Percentiles rank a stretch among this genome's conserved stretches.
Evolutionary conservation across 23 tunicate species (phyloP).

Genomic region (Halocynthia aurantium): DNA sequence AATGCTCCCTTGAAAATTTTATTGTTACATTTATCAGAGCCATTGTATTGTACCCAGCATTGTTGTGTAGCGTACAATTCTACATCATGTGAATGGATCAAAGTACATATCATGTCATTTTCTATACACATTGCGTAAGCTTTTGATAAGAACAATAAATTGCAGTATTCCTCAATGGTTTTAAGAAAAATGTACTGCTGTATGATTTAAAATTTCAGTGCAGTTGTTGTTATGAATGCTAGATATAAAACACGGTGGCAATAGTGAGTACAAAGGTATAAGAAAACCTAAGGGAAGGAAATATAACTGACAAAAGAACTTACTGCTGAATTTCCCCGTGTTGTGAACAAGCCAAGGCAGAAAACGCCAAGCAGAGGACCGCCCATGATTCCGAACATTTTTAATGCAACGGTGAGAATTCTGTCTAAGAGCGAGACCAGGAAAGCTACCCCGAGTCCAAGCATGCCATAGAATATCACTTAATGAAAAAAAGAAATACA

Average conservation of each 20-base stretch:
- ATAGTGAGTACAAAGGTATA: too few relatives aligned
- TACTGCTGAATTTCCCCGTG: constrained; percentile 49
- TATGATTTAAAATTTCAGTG: too few relatives aligned
- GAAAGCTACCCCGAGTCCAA: constrained; percentile 61
- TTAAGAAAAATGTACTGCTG: too few relatives aligned
- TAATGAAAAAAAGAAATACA: background rate
- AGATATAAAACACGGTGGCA: too few relatives aligned
- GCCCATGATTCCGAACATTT: constrained; percentile 63
- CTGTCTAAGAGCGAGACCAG: constrained; percentile 37
- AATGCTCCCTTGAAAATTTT: constrained; percentile 40
- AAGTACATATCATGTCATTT: too few relatives aligned
- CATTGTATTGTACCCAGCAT: background rate
- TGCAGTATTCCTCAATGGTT: too few relatives aligned
- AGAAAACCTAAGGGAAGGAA: background rate
- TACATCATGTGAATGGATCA: background rate
- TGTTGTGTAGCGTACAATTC: background rate
- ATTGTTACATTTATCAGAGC: background rate
- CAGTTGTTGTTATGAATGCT: too few relatives aligned
- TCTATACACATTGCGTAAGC: too few relatives aligned
- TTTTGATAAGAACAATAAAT: too few relatives aligned
- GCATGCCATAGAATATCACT: constrained; percentile 51
- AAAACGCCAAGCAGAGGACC: constrained; percentile 67
- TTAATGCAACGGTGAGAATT: constrained; percentile 48
- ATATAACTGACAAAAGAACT: background rate
- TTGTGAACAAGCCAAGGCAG: constrained; percentile 52